Conservation (phyloP, 1,140 invertebrate genomes). For the Drosophila punjabiensis region DNA sequence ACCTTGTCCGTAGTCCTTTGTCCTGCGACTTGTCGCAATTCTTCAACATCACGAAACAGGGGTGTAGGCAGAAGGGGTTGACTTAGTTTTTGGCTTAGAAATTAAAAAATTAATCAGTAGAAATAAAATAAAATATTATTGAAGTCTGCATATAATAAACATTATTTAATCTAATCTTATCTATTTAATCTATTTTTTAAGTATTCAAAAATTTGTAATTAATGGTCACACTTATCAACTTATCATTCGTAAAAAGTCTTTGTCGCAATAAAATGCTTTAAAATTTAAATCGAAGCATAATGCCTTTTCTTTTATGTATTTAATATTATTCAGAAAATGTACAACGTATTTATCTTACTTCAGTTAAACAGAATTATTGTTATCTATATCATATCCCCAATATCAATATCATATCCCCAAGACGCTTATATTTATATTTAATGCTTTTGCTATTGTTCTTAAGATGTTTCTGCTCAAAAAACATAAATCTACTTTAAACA, state of each 20-base stretch:
- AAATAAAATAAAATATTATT: no score
- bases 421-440: no score
- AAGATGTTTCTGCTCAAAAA: neutral
- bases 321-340: neutral
- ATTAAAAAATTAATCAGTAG: neutral
- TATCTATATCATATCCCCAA: no score
- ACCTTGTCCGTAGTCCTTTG: slow-evolving; percentile 15
- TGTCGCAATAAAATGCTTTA: neutral
- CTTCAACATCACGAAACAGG: slow-evolving; percentile 11
- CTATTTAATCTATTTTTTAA: neutral
- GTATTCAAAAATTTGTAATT: neutral
- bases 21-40: slow-evolving; percentile 33
- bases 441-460: no score
- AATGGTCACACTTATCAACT: neutral
- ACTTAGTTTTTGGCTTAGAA: neutral
- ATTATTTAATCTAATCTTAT: no score
- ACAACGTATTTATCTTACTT: neutral
- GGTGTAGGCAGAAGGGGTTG: neutral
- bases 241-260: neutral
- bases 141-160: no score
- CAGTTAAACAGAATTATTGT: no score
- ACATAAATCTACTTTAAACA: neutral
- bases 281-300: neutral
- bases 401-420: neutral
- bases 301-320: neutral